Conservation (phyloP, 2,888 invertebrate species). For the Margaritifera margaritifera region DNA sequence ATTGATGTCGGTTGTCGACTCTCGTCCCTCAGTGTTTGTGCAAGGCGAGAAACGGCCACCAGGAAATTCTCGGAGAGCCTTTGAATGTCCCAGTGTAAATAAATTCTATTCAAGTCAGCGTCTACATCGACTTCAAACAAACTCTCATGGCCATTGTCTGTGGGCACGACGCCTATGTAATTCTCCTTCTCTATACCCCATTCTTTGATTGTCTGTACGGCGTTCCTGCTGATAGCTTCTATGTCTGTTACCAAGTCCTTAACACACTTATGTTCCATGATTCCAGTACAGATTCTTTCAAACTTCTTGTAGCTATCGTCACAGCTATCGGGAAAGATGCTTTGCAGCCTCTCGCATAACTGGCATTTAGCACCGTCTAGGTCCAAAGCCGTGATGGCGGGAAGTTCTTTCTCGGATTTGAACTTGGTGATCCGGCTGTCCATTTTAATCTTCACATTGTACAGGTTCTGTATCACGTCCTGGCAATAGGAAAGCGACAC, state of each 20-base stretch:
- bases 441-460: conserved; percentile 43
- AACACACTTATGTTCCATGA: conserved; percentile 22
- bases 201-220: conserved; percentile 11
- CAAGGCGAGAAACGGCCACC: conserved; percentile 28
- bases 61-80: conserved; percentile 26
- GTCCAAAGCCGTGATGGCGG: conserved; percentile 22
- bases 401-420: conserved; percentile 35
- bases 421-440: conserved; percentile 19
- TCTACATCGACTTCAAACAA: conserved; percentile 19
- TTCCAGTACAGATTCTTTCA: conserved; percentile 9
- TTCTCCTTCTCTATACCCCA: conserved; percentile 32
- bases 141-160: conserved; percentile 6
- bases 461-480: conserved; percentile 35
- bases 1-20: conserved; percentile 36
- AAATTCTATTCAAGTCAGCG: conserved; percentile 20
- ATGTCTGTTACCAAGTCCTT: conserved; percentile 13
- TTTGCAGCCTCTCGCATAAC: conserved; percentile 23
- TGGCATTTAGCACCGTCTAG: conserved; percentile 12
- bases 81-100: conserved; percentile 36
- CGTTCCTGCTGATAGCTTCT: background rate
- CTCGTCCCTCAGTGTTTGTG: conserved; percentile 29
- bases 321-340: conserved; percentile 26
- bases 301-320: conserved; percentile 15
- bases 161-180: conserved; percentile 38
- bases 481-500: conserved; percentile 36